Evolutionary conservation across 2,888 invertebrate genomes (phyloP), one percentile per base, ranked within the genome.

Genomic region (Bombyx huttoni): DNA sequence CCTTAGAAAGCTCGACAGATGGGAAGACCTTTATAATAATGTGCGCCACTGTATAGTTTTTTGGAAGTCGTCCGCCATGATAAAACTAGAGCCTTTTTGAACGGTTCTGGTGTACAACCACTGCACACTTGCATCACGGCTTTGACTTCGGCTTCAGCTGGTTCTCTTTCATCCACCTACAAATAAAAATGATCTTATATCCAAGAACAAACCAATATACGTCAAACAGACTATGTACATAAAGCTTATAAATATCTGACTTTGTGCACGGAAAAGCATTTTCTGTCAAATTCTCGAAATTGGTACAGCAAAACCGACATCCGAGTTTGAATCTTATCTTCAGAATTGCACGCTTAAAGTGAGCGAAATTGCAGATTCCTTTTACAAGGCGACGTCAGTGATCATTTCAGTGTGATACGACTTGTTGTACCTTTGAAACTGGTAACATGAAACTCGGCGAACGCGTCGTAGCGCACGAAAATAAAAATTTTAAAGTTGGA

Each of bases 111-210:
- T 14, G 92, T 89, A 64, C 95, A 96, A 0, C 92, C 92, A 54
- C 92, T 91, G 76, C 96, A 96, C 1, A 94, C 84, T 60, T 92
- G 90, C 93, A 95, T 93, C 0, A 95, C 94, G 9, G 93, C 93
- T 62, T 90, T 92, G 0, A 95, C 95, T 75, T 95, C 95, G 35
- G 93, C 94, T 73, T 95, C 95, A 0, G 95, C 95, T 0, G 95
- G 94, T 64, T 95, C 95, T 47, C 94, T 89, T 64, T 94, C 94
- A 55, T 94, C 93, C 50, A 89, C 89, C 78, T 91, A 82, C 5
- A 87, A 40, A 49, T 50, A 40, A 47, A 24, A 48, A 6, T 24
- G 2, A 24, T 24, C 5, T 24, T 24, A 24, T 3, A 24, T 24
- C 24, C 24, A 24, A 24, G 24, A 24, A 24, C 24, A 24, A 24